Conservation (phyloP, 1,140 invertebrate species). For the Rhyacophila brunnea region DNA sequence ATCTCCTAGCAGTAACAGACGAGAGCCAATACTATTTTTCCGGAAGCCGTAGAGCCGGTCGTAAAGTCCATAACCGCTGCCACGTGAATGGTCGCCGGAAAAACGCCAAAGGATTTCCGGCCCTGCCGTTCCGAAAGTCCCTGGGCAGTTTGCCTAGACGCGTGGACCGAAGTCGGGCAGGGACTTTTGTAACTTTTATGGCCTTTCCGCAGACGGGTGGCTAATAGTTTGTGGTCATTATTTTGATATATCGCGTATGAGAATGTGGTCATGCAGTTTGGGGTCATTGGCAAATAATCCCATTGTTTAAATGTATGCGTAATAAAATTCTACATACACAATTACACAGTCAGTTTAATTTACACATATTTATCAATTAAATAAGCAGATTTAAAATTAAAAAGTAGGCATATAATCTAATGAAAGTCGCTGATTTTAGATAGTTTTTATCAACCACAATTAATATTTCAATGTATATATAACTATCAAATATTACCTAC, state of each 20-base stretch:
- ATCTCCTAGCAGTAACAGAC: too few species aligned
- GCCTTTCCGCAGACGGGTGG: constrained; percentile 4
- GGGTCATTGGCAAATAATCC: constrained; percentile 2
- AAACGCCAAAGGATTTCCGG: constrained; percentile 19
- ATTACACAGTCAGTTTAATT: too few species aligned
- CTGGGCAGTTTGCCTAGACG: neutral
- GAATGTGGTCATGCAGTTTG: constrained; percentile 15
- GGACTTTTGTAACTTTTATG: constrained; percentile 4
- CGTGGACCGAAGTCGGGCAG: neutral
- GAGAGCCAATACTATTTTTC: constrained; percentile 4
- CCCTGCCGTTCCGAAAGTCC: neutral
- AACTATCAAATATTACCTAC: too few species aligned
- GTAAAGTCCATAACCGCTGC: constrained; percentile 2
- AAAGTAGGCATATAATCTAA: too few species aligned
- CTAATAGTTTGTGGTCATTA: constrained; percentile 28
- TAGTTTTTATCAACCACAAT: too few species aligned
- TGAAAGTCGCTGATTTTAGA: too few species aligned
- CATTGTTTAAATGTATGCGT: neutral
- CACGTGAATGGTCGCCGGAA: constrained; percentile 5
- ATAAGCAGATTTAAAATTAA: too few species aligned
- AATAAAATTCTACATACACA: too few species aligned
- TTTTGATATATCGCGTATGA: constrained; percentile 24
- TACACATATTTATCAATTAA: too few species aligned
- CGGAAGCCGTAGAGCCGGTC: constrained; percentile 3
- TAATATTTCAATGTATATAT: too few species aligned